Evolutionary conservation across 2,888 invertebrate species (phyloP), one percentile per base, ranked within the genome.

Genomic region (Tenthredo notha): DNA sequence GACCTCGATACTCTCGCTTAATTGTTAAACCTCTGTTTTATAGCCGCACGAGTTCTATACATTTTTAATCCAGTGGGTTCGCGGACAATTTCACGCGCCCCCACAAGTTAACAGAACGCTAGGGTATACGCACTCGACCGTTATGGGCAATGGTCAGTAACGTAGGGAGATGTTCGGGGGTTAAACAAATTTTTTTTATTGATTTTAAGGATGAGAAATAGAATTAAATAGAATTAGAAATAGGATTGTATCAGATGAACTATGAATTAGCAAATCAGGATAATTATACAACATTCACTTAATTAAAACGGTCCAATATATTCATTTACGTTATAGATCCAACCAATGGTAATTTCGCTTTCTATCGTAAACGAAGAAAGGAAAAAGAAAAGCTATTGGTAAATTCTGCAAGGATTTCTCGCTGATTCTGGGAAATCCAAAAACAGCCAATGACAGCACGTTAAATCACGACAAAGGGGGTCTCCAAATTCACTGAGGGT

Each of bases 11-110:
- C 40, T 80, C 21, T 78, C 58, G 37, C 40, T 61, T 40, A 33
- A 61, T 61, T 80, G 78, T 80, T 80, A 40, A 61, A 80, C 78
- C 58, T 25, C 78, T 80, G 78, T 80, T 80, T 61, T 61, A 80
- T 61, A 58, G 33, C 37, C 78, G 37, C 40, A 18, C 5, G 29
- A 80, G 61, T 58, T 80, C 18, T 37, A 29, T 80, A 80, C 58
- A 80, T 80, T 80, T 58, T 80, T 80, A 61, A 80, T 61, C 78
- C 58, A 40, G 50, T 61, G 58, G 58, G 25, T 80, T 80, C 40
- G 58, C 78, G 78, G 78, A 61, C 78, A 61, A 80, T 80, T 80
- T 80, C 61, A 40, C 61, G 37, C 61, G 29, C 54, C 54, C 77
- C 77, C 29, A 77, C 54, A 54, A 54, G 54, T 77, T 77, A 77